Evolutionary conservation across 2,113 vertebrate genomes (phyloP).

Genomic region (Hylia prasina): DNA sequence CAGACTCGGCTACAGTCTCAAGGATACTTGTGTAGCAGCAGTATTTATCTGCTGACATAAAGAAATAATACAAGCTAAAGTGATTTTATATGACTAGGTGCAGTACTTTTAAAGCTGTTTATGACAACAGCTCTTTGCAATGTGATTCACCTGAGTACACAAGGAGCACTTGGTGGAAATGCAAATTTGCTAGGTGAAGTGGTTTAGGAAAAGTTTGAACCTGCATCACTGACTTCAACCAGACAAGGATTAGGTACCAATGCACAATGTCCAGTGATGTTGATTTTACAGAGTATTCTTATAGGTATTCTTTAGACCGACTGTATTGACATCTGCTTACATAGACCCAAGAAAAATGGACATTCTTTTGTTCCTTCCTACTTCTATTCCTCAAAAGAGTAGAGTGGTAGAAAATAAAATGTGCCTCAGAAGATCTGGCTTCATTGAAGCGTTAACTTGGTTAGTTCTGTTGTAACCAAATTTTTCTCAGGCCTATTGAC

Average conservation of each 20-base stretch:
- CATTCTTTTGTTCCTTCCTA: not conserved
- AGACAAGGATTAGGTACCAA: not conserved
- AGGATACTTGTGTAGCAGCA: not conserved
- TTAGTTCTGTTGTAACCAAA: not conserved
- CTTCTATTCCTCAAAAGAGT: not conserved
- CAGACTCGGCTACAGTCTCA: not conserved
- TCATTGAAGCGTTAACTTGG: not conserved
- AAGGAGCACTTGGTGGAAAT: not conserved
- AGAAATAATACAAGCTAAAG: not conserved
- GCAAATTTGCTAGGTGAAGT: not conserved
- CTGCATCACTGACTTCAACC: not conserved
- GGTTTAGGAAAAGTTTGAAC: not conserved
- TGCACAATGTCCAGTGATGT: accelerated
- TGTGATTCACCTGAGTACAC: not conserved
- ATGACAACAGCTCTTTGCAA: not conserved
- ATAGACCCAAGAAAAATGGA: not conserved
- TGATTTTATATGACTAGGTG: not conserved
- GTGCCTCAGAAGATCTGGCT: not conserved
- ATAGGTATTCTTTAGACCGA: not conserved
- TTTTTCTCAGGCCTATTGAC: not conserved
- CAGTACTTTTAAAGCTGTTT: not conserved
- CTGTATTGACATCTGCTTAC: not conserved
- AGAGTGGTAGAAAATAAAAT: not conserved
- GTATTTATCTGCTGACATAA: conserved; percentile 48
- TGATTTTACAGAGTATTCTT: not conserved